Conservation (phyloP, 1,140 invertebrate species). For the Drosophila nigrodunni region DNA sequence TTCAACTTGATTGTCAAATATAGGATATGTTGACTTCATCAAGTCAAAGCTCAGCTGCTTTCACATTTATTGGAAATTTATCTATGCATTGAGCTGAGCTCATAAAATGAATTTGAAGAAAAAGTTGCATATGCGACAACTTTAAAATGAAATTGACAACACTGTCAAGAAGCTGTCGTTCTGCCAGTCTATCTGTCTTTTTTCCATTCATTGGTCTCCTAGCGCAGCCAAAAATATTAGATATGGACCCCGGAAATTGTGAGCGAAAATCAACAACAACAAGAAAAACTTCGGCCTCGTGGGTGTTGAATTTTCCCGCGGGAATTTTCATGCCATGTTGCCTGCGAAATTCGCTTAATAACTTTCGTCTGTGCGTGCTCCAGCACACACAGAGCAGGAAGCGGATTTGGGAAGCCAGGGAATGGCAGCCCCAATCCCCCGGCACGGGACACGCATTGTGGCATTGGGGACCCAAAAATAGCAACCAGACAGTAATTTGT, state of each 20-base stretch:
- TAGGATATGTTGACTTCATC: conserved; percentile 2
- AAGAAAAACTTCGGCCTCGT: conserved; percentile 44
- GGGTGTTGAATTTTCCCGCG: conserved; percentile 75
- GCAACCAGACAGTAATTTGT: conserved; percentile 79
- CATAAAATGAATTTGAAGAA: conserved; percentile 37
- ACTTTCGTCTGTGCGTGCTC: conserved; percentile 55
- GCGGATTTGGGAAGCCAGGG: conserved; percentile 19
- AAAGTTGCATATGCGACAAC: conserved; percentile 70
- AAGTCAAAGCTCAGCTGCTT: conserved; percentile 3
- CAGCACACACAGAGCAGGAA: conserved; percentile 12
- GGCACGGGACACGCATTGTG: conserved; percentile 53
- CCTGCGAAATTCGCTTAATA: conserved; percentile 81
- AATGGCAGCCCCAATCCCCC: not conserved
- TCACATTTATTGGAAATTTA: conserved; percentile 52
- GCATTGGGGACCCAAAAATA: conserved; percentile 47
- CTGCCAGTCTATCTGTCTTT: conserved; percentile 15
- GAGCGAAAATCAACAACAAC: conserved; percentile 47
- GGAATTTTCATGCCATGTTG: conserved; percentile 75
- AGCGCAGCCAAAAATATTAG: conserved; percentile 41
- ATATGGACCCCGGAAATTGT: conserved; percentile 51
- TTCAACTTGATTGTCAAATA: conserved; percentile 37
- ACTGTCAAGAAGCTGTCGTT: conserved; percentile 65
- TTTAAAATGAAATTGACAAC: conserved; percentile 77
- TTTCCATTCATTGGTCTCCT: conserved; percentile 17
- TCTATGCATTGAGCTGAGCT: conserved; percentile 37